Evolutionary conservation across 2,888 invertebrate species (phyloP).

Genomic region (Dexiosoma caninum): DNA sequence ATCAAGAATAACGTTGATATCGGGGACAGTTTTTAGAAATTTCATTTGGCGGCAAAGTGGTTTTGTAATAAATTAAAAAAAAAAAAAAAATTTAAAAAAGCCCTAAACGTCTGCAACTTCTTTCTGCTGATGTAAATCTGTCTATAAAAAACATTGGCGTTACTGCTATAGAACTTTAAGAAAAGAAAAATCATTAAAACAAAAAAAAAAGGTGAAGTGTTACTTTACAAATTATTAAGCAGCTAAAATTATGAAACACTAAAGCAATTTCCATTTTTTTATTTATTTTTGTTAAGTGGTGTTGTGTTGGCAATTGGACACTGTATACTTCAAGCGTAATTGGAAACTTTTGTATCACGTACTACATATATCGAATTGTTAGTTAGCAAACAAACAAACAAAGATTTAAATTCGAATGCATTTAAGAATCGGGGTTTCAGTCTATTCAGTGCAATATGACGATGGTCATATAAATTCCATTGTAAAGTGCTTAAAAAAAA

Average conservation of each 20-base stretch:
- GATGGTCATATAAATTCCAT: constrained; percentile 1
- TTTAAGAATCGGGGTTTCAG: not conserved
- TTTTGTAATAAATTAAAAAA: no score
- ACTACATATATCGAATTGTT: not conserved
- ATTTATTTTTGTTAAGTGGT: not conserved
- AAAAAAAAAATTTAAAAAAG: no score
- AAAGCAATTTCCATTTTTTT: not conserved
- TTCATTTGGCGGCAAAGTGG: not conserved
- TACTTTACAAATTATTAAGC: constrained; percentile 29
- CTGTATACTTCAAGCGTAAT: constrained; percentile 19
- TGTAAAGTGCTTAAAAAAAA: not conserved
- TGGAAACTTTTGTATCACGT: constrained; percentile 9
- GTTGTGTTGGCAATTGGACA: constrained; percentile 21
- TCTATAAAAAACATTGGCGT: no score
- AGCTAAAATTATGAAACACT: no score
- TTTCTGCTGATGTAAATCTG: no score
- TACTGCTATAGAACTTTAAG: constrained; percentile 1
- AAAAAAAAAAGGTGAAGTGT: constrained; percentile 31
- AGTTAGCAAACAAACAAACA: not conserved
- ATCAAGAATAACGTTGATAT: constrained; percentile 16
- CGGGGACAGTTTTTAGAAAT: not conserved
- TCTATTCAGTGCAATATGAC: not conserved
- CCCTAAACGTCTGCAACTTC: constrained; percentile 26
- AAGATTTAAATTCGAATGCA: not conserved
- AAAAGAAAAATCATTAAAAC: no score